These are phyloP conservation scores for Hozukius guyotensis DNA, from an alignment of 2,797 vertebrate genomes.

Conservation along the genomic window DNA sequence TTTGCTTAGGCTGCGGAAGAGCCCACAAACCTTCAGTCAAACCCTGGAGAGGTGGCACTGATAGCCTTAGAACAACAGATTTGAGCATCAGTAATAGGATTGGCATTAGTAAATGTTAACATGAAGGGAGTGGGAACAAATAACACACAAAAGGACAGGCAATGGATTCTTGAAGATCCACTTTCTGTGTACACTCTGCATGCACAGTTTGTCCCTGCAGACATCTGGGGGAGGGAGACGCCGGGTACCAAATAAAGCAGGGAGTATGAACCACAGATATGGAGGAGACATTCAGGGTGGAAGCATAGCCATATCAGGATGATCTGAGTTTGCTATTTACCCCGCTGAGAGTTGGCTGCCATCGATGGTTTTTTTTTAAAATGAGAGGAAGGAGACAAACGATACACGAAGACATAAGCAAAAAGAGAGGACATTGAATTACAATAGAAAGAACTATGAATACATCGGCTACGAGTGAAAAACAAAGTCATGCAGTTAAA, in stretches of 20 bases:
- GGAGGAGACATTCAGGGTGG: conserved; percentile 68
- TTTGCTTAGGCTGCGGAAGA: conserved; percentile 72
- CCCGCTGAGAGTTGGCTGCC: conserved; percentile 95
- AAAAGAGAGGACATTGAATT: conserved; percentile 84
- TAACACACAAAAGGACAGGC: conserved; percentile 72
- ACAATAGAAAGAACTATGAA: conserved; percentile 79
- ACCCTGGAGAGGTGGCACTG: conserved; percentile 54
- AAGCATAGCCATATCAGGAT: conserved; percentile 78
- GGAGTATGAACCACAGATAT: conserved; percentile 61
- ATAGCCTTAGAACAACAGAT: conserved; percentile 53
- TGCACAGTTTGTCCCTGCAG: conserved; percentile 76
- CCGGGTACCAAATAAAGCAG: conserved; percentile 59
- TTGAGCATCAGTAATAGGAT: conserved; percentile 58
- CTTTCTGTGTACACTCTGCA: conserved; percentile 64
- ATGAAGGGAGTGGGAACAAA: conserved; percentile 56
- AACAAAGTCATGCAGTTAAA: conserved; percentile 78
- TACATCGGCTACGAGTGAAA: conserved; percentile 64
- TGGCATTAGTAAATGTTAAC: conserved; percentile 77
- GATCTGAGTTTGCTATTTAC: conserved; percentile 90
- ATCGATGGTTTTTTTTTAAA: conserved; percentile 83
- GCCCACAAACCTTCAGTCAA: conserved; percentile 73
- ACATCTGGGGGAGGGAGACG: conserved; percentile 42
- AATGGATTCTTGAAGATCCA: conserved; percentile 51
- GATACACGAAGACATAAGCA: conserved; percentile 81
- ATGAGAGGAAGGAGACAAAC: conserved; percentile 87